These are phyloP conservation scores for Mycogona germanica DNA, from an alignment of 2,888 invertebrate genomes.

Conservation along the genomic window DNA sequence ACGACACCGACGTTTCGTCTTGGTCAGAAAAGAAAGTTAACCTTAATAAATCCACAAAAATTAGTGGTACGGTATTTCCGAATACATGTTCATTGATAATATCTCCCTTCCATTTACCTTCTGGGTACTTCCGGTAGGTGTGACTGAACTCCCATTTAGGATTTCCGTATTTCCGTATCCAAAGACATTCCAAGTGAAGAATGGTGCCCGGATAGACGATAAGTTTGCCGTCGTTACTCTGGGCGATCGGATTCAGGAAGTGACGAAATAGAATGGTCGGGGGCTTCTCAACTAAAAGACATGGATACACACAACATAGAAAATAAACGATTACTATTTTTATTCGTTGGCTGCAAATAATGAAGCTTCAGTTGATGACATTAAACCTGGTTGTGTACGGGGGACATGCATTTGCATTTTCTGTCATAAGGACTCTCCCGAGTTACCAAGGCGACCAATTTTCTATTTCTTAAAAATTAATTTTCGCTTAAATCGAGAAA, in stretches of 20 bases:
- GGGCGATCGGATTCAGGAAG: constrained; percentile 69
- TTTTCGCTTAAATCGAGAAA: too few relatives aligned
- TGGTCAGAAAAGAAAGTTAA: background rate
- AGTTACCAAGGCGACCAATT: too few relatives aligned
- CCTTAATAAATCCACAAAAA: background rate
- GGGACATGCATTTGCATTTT: too few relatives aligned
- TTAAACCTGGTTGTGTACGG: too few relatives aligned
- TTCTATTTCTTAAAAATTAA: too few relatives aligned
- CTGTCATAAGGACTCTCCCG: too few relatives aligned
- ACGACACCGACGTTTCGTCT: background rate
- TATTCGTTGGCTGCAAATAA: too few relatives aligned
- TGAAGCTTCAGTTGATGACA: too few relatives aligned
- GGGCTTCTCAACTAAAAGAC: constrained; percentile 58
- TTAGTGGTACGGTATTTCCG: too few relatives aligned
- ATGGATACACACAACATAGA: too few relatives aligned
- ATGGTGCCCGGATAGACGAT: constrained; percentile 75
- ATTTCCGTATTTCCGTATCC: constrained; percentile 72
- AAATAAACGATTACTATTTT: too few relatives aligned
- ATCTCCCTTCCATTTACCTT: constrained; percentile 39
- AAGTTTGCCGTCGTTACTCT: constrained; percentile 71
- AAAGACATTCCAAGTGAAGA: constrained; percentile 76
- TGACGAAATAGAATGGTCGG: constrained; percentile 73
- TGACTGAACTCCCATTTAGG: constrained; percentile 57
- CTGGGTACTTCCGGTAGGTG: constrained; percentile 48
- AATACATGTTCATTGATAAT: background rate